A percentile compares a stretch with the other conserved stretches of the same genome.
phyloP scores from a whole-genome alignment of 2,888 invertebrate species.

The Cremastobaeus sp. region DNA sequence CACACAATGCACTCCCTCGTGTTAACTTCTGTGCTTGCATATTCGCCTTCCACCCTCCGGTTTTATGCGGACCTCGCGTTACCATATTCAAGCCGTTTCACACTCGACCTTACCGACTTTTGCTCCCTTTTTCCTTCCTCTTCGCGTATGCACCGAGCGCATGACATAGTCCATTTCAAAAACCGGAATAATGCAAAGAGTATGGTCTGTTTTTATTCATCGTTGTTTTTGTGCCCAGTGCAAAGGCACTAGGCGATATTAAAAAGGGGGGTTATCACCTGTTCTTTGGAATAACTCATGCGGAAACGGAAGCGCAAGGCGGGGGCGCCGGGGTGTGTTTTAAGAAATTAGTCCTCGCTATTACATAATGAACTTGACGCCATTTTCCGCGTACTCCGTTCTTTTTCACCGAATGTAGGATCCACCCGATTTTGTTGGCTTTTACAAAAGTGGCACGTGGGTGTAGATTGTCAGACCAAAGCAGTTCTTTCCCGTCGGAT shows the following conservation, averaged over 20 bases:
- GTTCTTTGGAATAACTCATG: slow-evolving; percentile 66
- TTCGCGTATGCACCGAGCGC: slow-evolving; percentile 16
- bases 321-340: slow-evolving; percentile 56
- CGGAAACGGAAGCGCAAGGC: slow-evolving; percentile 71
- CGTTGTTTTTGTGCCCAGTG: slow-evolving; percentile 63
- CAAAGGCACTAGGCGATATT: slow-evolving; percentile 74
- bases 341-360: slow-evolving; percentile 71
- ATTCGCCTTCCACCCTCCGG: slow-evolving; percentile 52
- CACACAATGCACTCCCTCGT: slow-evolving; percentile 76
- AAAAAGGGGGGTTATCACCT: slow-evolving; percentile 65
- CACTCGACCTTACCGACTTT: slow-evolving; percentile 56
- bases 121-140: slow-evolving; percentile 17
- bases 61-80: slow-evolving; percentile 48
- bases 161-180: slow-evolving; percentile 43
- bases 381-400: slow-evolving; percentile 7
- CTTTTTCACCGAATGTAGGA: slow-evolving; percentile 8
- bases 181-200: slow-evolving; percentile 48
- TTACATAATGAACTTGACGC: slow-evolving; percentile 40
- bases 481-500: background rate
- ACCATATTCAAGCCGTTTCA: slow-evolving; percentile 49
- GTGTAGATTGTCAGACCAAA: slow-evolving; percentile 14
- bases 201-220: slow-evolving; percentile 40
- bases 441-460: slow-evolving; percentile 14
- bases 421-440: slow-evolving; percentile 18
- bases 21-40: slow-evolving; percentile 70